Evolutionary conservation across 1,140 invertebrate species (phyloP).

Genomic region (Euura saliciscinereae): DNA sequence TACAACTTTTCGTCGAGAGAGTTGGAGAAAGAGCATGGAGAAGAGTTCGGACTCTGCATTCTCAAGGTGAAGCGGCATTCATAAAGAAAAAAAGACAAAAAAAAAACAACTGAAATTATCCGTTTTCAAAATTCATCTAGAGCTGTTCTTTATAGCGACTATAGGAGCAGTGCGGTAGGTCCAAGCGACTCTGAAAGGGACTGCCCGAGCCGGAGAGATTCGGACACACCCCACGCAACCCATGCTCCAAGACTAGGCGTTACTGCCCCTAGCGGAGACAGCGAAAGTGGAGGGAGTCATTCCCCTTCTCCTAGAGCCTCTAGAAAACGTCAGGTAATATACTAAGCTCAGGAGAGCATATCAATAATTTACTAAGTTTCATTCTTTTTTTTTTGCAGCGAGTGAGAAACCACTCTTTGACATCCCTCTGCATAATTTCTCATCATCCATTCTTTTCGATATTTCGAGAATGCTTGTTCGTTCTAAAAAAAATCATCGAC

Average conservation of each 20-base stretch:
- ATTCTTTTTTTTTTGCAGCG: constrained; percentile 64
- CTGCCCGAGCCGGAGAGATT: constrained; percentile 71
- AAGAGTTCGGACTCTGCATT: constrained; percentile 91
- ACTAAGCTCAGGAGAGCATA: background rate
- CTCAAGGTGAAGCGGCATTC: constrained; percentile 73
- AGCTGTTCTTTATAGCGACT: constrained; percentile 75
- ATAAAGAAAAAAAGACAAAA: background rate
- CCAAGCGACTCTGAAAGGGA: constrained; percentile 88
- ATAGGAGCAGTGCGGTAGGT: constrained; percentile 86
- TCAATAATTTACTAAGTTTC: background rate
- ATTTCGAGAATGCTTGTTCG: constrained; percentile 96
- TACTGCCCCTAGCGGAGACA: constrained; percentile 75
- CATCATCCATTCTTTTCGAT: constrained; percentile 99
- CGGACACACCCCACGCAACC: constrained; percentile 59
- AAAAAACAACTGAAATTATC: too few relatives aligned
- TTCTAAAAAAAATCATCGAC: constrained; percentile 94
- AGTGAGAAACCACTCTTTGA: constrained; percentile 89
- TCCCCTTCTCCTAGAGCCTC: constrained; percentile 83
- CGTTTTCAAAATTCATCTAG: background rate
- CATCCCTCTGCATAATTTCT: constrained; percentile 95
- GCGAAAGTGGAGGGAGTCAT: constrained; percentile 86
- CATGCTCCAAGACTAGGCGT: constrained; percentile 68
- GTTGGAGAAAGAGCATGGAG: constrained; percentile 89
- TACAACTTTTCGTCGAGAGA: constrained; percentile 76
- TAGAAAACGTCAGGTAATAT: constrained; percentile 76